A percentile compares a stretch with the other conserved stretches of the same genome.
Conservation (phyloP, 2,113 vertebrate species). For the Rissa tridactyla region DNA sequence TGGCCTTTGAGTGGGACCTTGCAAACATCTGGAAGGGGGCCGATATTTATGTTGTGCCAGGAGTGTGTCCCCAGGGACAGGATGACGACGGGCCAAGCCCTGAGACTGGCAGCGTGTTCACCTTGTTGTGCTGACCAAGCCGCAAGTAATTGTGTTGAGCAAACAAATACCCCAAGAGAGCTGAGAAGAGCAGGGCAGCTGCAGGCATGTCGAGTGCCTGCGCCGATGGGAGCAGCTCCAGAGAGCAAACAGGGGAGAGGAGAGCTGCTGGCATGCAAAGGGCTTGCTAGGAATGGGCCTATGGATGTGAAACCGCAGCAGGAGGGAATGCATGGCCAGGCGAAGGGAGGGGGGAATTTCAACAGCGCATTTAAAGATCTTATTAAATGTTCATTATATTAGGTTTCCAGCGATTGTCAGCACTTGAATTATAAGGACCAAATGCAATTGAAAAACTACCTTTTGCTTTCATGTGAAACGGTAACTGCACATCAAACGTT, state of each 20-base stretch:
- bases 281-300: slow-evolving; percentile 20
- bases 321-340: neutral
- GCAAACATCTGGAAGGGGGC: neutral
- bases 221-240: slow-evolving; percentile 3
- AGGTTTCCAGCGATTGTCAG: slow-evolving; percentile 10
- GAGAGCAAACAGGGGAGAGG: neutral
- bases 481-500: slow-evolving; percentile 53
- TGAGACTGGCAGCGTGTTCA: neutral
- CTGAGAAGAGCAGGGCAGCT: neutral
- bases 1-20: neutral
- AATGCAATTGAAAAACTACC: slow-evolving; percentile 45
- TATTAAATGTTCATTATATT: slow-evolving; percentile 34
- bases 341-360: slow-evolving; percentile 7
- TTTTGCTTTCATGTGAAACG: slow-evolving; percentile 54
- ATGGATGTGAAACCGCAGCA: neutral
- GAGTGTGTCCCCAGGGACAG: neutral
- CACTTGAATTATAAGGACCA: slow-evolving; percentile 26
- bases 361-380: neutral
- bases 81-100: neutral
- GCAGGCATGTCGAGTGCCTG: neutral
- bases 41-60: neutral
- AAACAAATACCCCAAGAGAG: neutral
- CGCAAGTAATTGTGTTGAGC: neutral
- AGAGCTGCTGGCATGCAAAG: slow-evolving; percentile 10
- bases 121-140: neutral